Evolutionary conservation across 2,797 vertebrate species (phyloP).

Genomic region (Tinamus major): DNA sequence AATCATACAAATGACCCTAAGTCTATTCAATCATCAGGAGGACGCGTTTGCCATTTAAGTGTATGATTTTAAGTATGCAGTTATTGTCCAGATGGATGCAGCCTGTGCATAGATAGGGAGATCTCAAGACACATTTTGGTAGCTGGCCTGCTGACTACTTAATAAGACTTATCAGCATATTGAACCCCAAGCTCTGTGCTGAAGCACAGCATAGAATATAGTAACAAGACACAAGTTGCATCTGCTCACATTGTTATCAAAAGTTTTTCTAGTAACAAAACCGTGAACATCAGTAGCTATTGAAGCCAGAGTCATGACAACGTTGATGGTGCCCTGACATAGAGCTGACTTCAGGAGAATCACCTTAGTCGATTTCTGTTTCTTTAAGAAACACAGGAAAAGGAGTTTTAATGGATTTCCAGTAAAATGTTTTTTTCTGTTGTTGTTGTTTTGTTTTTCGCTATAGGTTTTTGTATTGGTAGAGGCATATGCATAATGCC

Average conservation of each 20-base stretch:
- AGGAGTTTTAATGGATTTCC: not conserved
- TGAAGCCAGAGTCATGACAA: too few species aligned
- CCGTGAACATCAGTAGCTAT: not conserved
- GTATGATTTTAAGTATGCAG: not conserved
- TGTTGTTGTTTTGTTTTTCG: not conserved
- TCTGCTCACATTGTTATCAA: not conserved
- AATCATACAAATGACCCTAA: not conserved
- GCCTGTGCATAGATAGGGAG: not conserved
- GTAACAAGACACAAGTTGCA: not conserved
- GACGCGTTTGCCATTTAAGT: not conserved
- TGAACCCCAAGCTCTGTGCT: not conserved
- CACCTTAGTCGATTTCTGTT: not conserved
- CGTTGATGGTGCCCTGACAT: not conserved
- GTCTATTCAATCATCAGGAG: not conserved
- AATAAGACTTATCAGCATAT: not conserved
- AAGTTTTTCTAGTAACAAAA: not conserved
- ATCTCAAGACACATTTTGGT: not conserved
- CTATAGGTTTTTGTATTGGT: not conserved
- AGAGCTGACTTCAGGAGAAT: not conserved
- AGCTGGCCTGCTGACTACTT: not conserved
- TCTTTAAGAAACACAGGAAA: not conserved
- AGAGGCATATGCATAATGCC: not conserved
- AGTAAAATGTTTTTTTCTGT: too few species aligned
- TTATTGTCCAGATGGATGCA: not conserved
- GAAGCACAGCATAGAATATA: not conserved